These are phyloP conservation scores for Eidolon helvum DNA, from an alignment of 2,113 vertebrate species.

Conservation along the genomic window DNA sequence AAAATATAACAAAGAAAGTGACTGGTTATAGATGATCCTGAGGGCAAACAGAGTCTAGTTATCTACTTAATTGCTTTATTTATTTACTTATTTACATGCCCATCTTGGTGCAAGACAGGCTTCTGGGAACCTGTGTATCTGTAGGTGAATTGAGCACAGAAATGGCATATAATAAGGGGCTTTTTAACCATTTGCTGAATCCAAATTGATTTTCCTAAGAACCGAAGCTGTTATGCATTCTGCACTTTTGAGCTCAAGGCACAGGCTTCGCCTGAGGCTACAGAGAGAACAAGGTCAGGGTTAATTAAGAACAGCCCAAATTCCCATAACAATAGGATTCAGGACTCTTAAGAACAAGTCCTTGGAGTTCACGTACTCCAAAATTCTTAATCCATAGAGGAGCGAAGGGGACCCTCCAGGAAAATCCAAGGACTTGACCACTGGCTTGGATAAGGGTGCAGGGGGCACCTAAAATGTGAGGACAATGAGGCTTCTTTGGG, in stretches of 20 bases:
- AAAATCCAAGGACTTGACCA: background rate
- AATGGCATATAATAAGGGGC: background rate
- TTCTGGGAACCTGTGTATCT: background rate
- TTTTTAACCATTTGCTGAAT: conserved; percentile 13
- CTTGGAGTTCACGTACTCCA: background rate
- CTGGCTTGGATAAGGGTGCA: background rate
- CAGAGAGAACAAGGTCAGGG: conserved; percentile 47
- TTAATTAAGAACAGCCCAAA: conserved; percentile 53
- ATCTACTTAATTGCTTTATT: background rate
- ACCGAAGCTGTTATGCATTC: background rate
- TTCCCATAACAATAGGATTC: conserved; percentile 15
- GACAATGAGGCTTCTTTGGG: background rate
- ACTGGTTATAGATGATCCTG: background rate
- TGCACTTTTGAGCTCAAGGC: background rate
- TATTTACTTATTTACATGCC: background rate
- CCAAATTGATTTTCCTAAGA: background rate
- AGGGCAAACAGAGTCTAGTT: background rate
- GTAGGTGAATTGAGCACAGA: background rate
- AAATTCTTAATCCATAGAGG: background rate
- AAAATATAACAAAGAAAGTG: conserved; percentile 32
- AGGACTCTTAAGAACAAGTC: conserved; percentile 36
- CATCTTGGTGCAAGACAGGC: background rate
- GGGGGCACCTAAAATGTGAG: background rate
- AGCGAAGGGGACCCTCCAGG: background rate
- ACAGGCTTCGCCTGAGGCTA: conserved; percentile 9